These are phyloP conservation scores for Epicauta chinensis DNA, from an alignment of 1,140 invertebrate genomes.

Conservation along the genomic window DNA sequence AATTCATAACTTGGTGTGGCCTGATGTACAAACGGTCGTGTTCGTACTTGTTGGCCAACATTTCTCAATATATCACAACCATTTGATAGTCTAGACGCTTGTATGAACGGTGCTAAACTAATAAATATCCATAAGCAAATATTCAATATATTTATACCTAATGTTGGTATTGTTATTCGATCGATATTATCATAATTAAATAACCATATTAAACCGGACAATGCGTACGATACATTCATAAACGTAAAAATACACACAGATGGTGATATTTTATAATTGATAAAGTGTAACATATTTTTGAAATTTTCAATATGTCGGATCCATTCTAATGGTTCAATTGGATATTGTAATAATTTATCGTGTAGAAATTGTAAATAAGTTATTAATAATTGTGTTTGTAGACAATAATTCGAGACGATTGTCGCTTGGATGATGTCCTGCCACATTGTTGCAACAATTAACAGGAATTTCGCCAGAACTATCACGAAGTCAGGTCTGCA, in stretches of 20 bases:
- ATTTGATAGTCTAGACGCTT: conserved; percentile 70
- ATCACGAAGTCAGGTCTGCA: conserved; percentile 47
- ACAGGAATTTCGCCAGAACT: conserved; percentile 48
- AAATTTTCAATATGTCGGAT: conserved; percentile 68
- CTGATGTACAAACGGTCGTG: conserved; percentile 73
- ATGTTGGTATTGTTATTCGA: conserved; percentile 48
- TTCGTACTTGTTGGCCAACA: conserved; percentile 68
- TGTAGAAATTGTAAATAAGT: conserved; percentile 64
- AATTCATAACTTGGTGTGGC: conserved; percentile 65
- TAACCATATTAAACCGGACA: conserved; percentile 60
- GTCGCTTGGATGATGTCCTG: conserved; percentile 74
- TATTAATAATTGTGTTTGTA: conserved; percentile 69
- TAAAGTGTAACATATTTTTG: conserved; percentile 63
- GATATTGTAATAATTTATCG: conserved; percentile 63
- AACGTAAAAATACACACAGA: conserved; percentile 68
- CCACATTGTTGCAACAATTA: conserved; percentile 62
- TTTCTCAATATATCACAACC: conserved; percentile 61
- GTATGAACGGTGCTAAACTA: conserved; percentile 60
- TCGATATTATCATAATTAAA: conserved; percentile 53
- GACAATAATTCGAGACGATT: conserved; percentile 69
- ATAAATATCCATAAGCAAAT: conserved; percentile 62
- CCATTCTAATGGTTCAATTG: conserved; percentile 64
- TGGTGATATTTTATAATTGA: conserved; percentile 66
- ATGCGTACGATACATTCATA: conserved; percentile 64
- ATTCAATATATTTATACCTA: conserved; percentile 57